These are phyloP conservation scores for Holothuria leucospilota DNA, from an alignment of 53 echinoderm and acorn worm genomes.

Conservation along the genomic window DNA sequence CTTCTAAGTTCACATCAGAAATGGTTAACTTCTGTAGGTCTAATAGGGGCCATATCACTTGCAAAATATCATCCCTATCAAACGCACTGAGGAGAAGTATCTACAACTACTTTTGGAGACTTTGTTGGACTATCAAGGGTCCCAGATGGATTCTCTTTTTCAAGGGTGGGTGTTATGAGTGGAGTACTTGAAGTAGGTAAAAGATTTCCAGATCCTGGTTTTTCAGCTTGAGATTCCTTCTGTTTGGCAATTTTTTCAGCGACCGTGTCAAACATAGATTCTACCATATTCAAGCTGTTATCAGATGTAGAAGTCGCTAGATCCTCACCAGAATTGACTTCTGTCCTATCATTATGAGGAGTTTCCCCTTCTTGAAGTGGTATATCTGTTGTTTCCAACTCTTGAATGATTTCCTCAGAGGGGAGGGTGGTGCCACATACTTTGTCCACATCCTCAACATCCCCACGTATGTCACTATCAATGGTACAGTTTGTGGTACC, in stretches of 20 bases:
- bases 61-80: not conserved
- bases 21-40: too few relatives aligned
- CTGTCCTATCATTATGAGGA: not conserved
- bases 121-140: slow-evolving; percentile 47
- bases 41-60: too few relatives aligned
- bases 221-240: slow-evolving; percentile 8
- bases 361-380: not conserved
- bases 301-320: not conserved
- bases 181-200: not conserved
- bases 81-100: slow-evolving; percentile 69
- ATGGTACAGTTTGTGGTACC: too few relatives aligned
- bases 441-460: too few relatives aligned
- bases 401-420: too few relatives aligned
- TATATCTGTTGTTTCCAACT: not conserved
- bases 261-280: slow-evolving; percentile 75
- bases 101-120: slow-evolving; percentile 25
- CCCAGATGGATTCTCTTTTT: slow-evolving; percentile 36
- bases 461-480: too few relatives aligned
- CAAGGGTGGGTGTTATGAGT: slow-evolving; percentile 3
- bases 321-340: not conserved
- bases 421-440: too few relatives aligned
- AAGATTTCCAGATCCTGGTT: not conserved
- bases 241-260: slow-evolving; percentile 60
- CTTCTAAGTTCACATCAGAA: too few relatives aligned
- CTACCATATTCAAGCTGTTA: slow-evolving; percentile 43